Base-by-base conservation (phyloP, 2,797 vertebrate genomes). In the Lycodopsis pacificus region DNA sequence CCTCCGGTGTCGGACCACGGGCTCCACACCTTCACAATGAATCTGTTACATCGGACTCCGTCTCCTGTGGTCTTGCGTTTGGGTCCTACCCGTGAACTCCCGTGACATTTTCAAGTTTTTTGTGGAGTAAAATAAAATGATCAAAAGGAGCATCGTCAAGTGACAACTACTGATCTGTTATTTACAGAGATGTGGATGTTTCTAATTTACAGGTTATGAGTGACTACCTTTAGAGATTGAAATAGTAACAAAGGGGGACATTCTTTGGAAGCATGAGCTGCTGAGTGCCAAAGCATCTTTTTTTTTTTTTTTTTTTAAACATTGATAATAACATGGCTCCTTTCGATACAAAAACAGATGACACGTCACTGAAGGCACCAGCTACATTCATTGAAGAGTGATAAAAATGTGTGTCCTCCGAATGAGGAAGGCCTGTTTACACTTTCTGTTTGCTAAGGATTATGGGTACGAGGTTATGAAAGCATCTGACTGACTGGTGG, bases 401-500 rank as follows among this genome's bases (percentile, higher is more conserved):
- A 70, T 71, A 74, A 61, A 71, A 36, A 5, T 46, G 64, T 22
- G 44, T 71, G 22, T 67, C 74, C 61, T 81, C 36, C 57, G 63
- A 57, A 44, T 4, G 22, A 77, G 7, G 42, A 42, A 59, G 32
- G 22, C 34, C 49, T 82, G 86, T 89, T 89, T 82, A 87, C 62
- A 66, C 72, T 76, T 73, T 76, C 67, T 73, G 61, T 82, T 82
- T 85, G 74, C 81, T 70, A 19, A 85, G 87, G 79, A 86, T 89
- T 84, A 87, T 83, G 86, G 76, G 82, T 86, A 88, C 10, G 34
- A 79, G 79, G 69, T 86, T 91, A 83, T 77, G 79, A 86, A 86
- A 93, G 85, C 90, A 91, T 88, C 88, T 94, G 88, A 91, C 76
- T 77, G 79, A 76, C 66, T 48, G 17, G 85, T 80, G 81, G 91